Evolutionary conservation across 2,113 vertebrate genomes (phyloP).

Genomic region (Pardalotus punctatus): DNA sequence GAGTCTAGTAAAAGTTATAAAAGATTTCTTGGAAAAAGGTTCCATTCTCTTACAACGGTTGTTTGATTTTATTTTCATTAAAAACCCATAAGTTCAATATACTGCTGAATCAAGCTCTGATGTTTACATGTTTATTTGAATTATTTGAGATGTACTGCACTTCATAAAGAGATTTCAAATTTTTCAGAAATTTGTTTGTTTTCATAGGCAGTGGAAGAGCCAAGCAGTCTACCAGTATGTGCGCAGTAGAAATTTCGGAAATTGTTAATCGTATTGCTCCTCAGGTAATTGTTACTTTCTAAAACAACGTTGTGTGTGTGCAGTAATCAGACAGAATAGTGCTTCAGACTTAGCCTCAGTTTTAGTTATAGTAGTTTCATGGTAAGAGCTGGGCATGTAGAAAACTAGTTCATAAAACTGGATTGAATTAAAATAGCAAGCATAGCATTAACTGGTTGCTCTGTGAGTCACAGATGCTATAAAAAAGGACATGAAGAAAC

Average conservation of each 20-base stretch:
- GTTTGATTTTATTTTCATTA: not conserved
- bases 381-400: not conserved
- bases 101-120: not conserved
- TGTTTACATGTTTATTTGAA: not conserved
- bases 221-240: constrained; percentile 43
- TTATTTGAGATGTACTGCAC: not conserved
- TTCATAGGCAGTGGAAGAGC: constrained; percentile 62
- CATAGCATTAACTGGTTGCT: not conserved
- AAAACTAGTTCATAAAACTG: not conserved
- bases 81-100: not conserved
- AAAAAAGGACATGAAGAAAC: not conserved
- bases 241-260: constrained; percentile 87
- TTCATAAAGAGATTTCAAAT: not conserved
- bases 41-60: not conserved
- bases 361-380: not conserved
- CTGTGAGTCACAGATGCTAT: not conserved
- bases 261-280: constrained; percentile 93
- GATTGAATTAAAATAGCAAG: not conserved
- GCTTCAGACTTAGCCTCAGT: not conserved
- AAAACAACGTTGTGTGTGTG: not conserved
- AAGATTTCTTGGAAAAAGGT: not conserved
- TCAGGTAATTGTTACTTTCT: constrained; percentile 77
- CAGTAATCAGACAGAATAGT: not conserved
- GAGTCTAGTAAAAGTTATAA: not conserved
- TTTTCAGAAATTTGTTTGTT: constrained; percentile 11